A percentile compares a stretch with the other conserved stretches of the same genome.
Conservation (phyloP, 2,888 invertebrate genomes). For the Amphipyra berbera region DNA sequence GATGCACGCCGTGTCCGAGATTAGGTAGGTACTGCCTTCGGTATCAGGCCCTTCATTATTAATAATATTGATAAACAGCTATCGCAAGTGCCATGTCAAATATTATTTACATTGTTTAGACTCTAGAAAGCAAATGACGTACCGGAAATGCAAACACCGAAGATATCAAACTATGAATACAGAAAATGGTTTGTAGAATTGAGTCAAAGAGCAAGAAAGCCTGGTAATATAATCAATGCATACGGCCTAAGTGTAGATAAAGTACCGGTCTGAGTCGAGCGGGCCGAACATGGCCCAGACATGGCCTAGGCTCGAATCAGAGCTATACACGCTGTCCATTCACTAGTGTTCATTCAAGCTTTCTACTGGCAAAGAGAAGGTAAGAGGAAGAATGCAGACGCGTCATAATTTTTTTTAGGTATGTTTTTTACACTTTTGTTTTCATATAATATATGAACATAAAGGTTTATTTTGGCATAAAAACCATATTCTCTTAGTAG, state of each 20-base stretch:
- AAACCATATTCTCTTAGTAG: too few species aligned
- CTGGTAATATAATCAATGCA: conserved; percentile 50
- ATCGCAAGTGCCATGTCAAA: too few species aligned
- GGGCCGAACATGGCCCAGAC: conserved; percentile 61
- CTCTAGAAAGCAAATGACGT: conserved; percentile 4
- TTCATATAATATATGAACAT: too few species aligned
- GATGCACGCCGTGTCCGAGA: too few species aligned
- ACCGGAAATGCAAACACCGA: conserved; percentile 19
- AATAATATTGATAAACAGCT: too few species aligned
- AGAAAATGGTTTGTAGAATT: conserved; percentile 23
- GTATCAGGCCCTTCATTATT: too few species aligned
- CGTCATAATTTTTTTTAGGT: not conserved
- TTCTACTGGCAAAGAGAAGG: conserved; percentile 78
- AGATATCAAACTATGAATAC: conserved; percentile 6
- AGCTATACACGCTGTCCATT: conserved; percentile 73
- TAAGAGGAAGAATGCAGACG: conserved; percentile 19
- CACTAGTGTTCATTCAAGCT: conserved; percentile 85
- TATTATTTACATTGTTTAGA: not conserved
- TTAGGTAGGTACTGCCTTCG: too few species aligned
- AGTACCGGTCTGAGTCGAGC: conserved; percentile 66
- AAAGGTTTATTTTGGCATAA: too few species aligned
- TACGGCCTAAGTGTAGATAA: conserved; percentile 65
- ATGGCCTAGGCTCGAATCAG: conserved; percentile 62
- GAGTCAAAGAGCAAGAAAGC: conserved; percentile 45
- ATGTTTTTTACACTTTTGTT: not conserved